A percentile compares a stretch with the other conserved stretches of the same genome.
Conservation (phyloP, 1,140 invertebrate genomes). For the Stegodyphus mimosarum region DNA sequence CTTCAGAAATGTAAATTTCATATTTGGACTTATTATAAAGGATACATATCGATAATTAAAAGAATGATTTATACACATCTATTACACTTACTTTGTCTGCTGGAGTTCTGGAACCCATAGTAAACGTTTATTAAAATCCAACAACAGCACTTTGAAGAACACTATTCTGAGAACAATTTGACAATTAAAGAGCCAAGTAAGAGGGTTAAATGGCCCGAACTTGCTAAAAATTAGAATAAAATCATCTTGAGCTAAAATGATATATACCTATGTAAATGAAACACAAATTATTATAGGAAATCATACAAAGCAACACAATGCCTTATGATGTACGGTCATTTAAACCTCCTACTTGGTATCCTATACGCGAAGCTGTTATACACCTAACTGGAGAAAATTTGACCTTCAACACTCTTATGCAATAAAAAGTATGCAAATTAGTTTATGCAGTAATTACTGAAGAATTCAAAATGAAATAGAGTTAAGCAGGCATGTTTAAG, state of each 20-base stretch:
- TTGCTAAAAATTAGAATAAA: not conserved
- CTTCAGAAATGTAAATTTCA: no score
- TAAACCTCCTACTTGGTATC: constrained; percentile 47
- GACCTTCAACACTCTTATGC: constrained; percentile 40
- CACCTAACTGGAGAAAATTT: constrained; percentile 39
- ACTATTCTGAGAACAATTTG: not conserved
- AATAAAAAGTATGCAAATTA: constrained; percentile 3
- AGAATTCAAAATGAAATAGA: not conserved
- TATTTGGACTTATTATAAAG: no score
- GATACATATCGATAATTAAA: no score
- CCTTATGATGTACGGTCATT: constrained; percentile 24
- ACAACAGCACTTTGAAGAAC: constrained; percentile 6
- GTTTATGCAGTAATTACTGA: not conserved
- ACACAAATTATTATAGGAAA: not conserved
- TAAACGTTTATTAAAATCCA: constrained; percentile 8
- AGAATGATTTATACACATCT: no score
- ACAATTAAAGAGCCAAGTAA: constrained; percentile 42
- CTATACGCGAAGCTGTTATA: constrained; percentile 26
- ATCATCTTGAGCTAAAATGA: not conserved
- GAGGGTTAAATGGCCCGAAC: constrained; percentile 43
- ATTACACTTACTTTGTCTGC: constrained; percentile 49
- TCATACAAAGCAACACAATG: not conserved
- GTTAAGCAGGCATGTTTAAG: no score
- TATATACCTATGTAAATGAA: not conserved
- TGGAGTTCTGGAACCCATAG: constrained; percentile 45